Evolutionary conservation across 1,140 invertebrate species (phyloP).

Genomic region (Nasonia vitripennis): DNA sequence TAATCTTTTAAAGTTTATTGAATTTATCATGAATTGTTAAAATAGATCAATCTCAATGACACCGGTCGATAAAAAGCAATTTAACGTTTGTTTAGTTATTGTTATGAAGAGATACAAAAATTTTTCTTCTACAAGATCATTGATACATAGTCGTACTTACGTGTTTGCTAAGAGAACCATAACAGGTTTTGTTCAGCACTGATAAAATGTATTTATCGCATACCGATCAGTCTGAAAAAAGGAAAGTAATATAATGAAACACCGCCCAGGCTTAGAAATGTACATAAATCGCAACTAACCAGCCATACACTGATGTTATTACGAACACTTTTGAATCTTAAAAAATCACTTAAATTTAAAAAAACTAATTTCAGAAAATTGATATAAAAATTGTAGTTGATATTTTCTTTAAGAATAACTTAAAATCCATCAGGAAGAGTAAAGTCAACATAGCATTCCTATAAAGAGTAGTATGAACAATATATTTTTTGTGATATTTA

Average conservation of each 20-base stretch:
- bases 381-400: constrained; percentile 19
- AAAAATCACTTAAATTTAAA: constrained; percentile 29
- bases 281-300: constrained; percentile 39
- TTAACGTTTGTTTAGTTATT: constrained; percentile 23
- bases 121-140: background rate
- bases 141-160: constrained; percentile 32
- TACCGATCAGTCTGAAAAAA: constrained; percentile 30
- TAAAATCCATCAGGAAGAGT: background rate
- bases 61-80: background rate
- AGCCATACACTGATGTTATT: constrained; percentile 9
- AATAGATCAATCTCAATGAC: constrained; percentile 39
- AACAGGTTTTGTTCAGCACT: background rate
- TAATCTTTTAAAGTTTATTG: background rate
- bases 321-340: constrained; percentile 35
- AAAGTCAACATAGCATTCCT: background rate
- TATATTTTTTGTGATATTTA: constrained; percentile 2
- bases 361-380: background rate
- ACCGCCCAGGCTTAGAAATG: constrained; percentile 42
- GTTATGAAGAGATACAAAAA: constrained; percentile 22
- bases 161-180: background rate
- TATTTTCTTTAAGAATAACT: background rate
- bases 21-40: background rate
- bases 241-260: constrained; percentile 41
- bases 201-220: background rate
- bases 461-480: background rate